Evolutionary conservation across 2,113 vertebrate genomes (phyloP), one percentile per base, ranked within the genome.

Genomic region (Vidua chalybeata): DNA sequence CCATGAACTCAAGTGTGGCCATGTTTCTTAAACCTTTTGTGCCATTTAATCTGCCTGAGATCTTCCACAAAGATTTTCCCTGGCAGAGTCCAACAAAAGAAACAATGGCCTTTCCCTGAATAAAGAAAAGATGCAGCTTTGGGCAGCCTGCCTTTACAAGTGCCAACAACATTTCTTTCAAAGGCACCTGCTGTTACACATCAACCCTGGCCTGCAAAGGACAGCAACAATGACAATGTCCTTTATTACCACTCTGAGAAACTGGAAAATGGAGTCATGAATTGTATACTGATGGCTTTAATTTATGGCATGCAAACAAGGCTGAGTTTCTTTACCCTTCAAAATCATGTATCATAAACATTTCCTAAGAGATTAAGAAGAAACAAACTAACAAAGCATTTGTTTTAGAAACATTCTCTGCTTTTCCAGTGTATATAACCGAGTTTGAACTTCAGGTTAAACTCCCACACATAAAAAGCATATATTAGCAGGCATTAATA

Each of bases 181-280:
- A 95, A 97, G 89, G 72, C 48, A 91, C 78, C 91, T 96, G 96
- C 95, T 97, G 93, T 90, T 97, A 43, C n/a, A 71, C 61, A 89
- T 94, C 96, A 97, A 66, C 81, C 31, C 28, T 14, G 89, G 84
- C 37, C 24, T 55, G 87, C 76, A 96, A 92, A 97, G 90, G 90
- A 92, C 89, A 91, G 45, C 72, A 78, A 89, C 73, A 84, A 87
- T 74, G 87, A 92, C 95, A 97, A 68, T 46, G 82, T 59, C 59
- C 58, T 86, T 94, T 91, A 45, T 75, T 61, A 79, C 48, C 4
- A 24, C 84, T 71, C 35, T 73, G 68, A 91, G 81, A 97, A 95
- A 94, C 37, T 27, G 28, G 89, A 96, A 94, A 95, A 26, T 28
- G 19, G 13, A 68, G 56, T 82, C 33, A 91, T 71, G 71, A 92